Conservation (phyloP, 2,888 invertebrate species). For the Dynastes maya region DNA sequence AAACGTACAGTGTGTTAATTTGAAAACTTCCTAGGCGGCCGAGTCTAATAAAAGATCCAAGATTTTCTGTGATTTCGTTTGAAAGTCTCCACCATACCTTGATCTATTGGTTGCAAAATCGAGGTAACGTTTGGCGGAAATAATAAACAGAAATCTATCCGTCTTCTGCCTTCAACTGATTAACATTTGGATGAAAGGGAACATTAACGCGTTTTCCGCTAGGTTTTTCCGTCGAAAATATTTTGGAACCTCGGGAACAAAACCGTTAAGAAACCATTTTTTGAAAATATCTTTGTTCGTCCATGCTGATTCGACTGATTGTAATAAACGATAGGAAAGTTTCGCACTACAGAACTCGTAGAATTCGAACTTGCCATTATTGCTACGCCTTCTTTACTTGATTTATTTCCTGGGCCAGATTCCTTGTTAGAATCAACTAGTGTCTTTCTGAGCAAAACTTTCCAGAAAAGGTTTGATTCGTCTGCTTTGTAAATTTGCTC, state of each 20-base stretch:
- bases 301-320: not conserved
- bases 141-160: not conserved
- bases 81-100: not conserved
- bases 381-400: not conserved
- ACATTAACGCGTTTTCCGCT: not conserved
- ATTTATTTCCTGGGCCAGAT: too few species aligned
- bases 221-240: too few species aligned
- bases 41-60: not conserved
- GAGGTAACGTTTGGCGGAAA: not conserved
- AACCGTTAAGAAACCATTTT: not conserved
- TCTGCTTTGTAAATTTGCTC: not conserved
- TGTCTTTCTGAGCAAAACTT: not conserved
- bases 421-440: not conserved
- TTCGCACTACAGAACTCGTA: not conserved
- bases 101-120: not conserved
- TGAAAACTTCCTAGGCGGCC: too few species aligned
- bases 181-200: not conserved
- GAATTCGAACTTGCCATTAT: not conserved
- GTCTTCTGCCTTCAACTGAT: not conserved
- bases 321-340: conserved; percentile 2
- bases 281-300: not conserved
- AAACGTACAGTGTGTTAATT: too few species aligned
- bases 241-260: not conserved
- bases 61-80: conserved; percentile 1
- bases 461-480: not conserved